Evolutionary conservation across 1,140 invertebrate genomes (phyloP), one percentile per base, ranked within the genome.

Genomic region (Lycorma delicatula): DNA sequence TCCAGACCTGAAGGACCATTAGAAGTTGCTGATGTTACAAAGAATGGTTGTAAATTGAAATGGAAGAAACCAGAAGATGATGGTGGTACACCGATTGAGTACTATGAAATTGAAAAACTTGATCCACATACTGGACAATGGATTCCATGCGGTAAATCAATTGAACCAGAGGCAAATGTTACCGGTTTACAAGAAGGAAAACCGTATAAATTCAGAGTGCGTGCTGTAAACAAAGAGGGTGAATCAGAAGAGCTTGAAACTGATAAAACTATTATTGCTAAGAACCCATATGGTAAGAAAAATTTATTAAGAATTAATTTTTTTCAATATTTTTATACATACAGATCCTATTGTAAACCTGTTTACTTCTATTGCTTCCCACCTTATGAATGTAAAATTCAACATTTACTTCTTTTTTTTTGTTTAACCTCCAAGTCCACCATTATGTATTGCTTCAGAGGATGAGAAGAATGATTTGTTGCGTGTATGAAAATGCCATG

Each of bases 201-300:
- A 72, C 90, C 91, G 7, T 99, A 99, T 75, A 97, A 98, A 77
- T 99, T 99, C 83, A 80, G 97, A 41, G 96, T 99, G 0, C 88
- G 90, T 65, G 97, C 97, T 20, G 93, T 98, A n/a, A 99, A 99
- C 70, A 93, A 93, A 68, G 93, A 98, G 72, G 97, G 97, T 22
- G 91, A 96, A 71, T 97, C 94, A 28, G 94, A 97, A 63, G 91
- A 94, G 62, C 74, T 99, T 31, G 93, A 96, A 72, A 88, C 92
- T 2, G 92, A 96, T 53, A 91, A 93, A 68, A 81, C 91, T 23
- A 96, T 96, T 54, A 85, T 96, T 63, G 97, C 97, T 48, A 99
- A 99, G 74, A 97, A 99, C 90, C 96, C 96, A 63, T 99, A 89
- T 72, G 93, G 88, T 91, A 74, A 77, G 73, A n/a, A n/a, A n/a